phyloP scores from a whole-genome alignment of 2,888 invertebrate genomes.

The Drosophila barbarae region DNA sequence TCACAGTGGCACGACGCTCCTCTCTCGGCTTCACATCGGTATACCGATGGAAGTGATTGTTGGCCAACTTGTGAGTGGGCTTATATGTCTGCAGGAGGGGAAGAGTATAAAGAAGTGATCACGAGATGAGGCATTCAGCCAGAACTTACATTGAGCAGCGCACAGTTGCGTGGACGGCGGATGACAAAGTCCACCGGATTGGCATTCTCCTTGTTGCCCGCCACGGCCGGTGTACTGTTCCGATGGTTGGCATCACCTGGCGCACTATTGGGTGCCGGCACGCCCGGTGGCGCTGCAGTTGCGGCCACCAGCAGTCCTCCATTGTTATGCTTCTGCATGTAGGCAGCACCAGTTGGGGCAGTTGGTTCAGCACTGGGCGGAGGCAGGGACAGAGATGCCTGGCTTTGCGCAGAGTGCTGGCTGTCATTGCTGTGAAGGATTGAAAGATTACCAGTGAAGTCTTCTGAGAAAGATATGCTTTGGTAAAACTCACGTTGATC shows the following conservation, averaged over 20 bases:
- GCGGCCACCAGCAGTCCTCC: constrained; percentile 58
- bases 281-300: constrained; percentile 11
- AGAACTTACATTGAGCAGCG: constrained; percentile 76
- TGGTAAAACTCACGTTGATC: constrained; percentile 86
- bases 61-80: constrained; percentile 86
- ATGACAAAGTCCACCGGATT: constrained; percentile 78
- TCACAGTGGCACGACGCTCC: constrained; percentile 90
- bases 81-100: constrained; percentile 82
- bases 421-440: constrained; percentile 73
- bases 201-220: constrained; percentile 78
- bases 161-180: constrained; percentile 77
- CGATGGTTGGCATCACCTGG: constrained; percentile 60
- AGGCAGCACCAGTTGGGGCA: constrained; percentile 33
- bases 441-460: neutral
- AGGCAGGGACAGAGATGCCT: constrained; percentile 73
- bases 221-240: constrained; percentile 49
- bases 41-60: constrained; percentile 87
- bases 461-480: neutral
- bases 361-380: constrained; percentile 64
- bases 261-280: constrained; percentile 13
- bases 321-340: constrained; percentile 49
- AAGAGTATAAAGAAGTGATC: neutral
- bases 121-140: neutral
- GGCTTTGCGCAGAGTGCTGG: constrained; percentile 77
- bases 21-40: constrained; percentile 93